Conservation (phyloP, 2,888 invertebrate genomes). For the Drosophila fungiperda region DNA sequence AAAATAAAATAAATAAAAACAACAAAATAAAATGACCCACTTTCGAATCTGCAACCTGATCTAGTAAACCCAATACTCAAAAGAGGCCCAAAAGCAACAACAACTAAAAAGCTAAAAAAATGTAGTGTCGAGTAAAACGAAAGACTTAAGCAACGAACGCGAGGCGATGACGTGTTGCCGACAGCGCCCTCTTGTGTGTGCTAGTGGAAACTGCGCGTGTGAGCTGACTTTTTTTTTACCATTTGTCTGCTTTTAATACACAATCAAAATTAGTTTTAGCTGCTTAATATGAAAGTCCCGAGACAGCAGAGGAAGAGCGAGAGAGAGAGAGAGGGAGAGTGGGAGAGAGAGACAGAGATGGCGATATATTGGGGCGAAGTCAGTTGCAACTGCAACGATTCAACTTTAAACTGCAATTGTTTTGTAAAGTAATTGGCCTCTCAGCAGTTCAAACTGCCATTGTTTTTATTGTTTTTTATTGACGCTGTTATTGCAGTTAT, state of each 20-base stretch:
- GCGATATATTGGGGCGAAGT: conserved; percentile 46
- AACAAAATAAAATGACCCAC: conserved; percentile 75
- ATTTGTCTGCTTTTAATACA: conserved; percentile 33
- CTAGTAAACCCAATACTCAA: conserved; percentile 63
- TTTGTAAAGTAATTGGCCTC: conserved; percentile 70
- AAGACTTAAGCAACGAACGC: conserved; percentile 80
- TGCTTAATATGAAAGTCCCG: conserved; percentile 59
- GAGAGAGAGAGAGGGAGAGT: not conserved
- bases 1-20: not conserved
- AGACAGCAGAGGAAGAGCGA: conserved; percentile 39
- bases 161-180: conserved; percentile 55
- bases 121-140: conserved; percentile 76
- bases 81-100: conserved; percentile 33
- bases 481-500: not conserved
- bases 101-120: conserved; percentile 47
- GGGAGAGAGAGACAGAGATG: not conserved
- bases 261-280: conserved; percentile 66
- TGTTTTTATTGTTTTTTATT: conserved; percentile 17
- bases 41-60: conserved; percentile 81
- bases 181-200: conserved; percentile 48
- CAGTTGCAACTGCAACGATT: conserved; percentile 57
- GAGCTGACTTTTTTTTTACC: conserved; percentile 32
- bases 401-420: conserved; percentile 71
- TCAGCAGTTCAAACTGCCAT: conserved; percentile 54
- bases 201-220: conserved; percentile 20